Percentiles rank a stretch among this genome's conserved stretches.
These are phyloP conservation scores for Gobio gobio DNA, from an alignment of 2,113 vertebrate genomes.

Conservation along the genomic window DNA sequence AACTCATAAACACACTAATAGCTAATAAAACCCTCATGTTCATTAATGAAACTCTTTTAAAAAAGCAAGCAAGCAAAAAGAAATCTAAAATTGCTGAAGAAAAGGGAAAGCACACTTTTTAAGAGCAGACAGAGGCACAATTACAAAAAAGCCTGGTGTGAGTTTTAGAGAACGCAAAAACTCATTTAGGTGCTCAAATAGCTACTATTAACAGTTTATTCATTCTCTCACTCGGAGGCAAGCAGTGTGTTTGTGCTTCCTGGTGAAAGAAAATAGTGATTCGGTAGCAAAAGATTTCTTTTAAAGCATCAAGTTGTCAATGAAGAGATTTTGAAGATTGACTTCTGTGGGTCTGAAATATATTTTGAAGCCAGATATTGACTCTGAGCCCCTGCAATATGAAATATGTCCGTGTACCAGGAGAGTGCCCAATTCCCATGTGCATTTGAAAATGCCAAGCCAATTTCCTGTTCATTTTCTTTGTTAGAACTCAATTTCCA, in stretches of 20 bases:
- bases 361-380: conserved; percentile 21
- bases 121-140: conserved; percentile 58
- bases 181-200: conserved; percentile 80
- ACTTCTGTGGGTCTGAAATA: conserved; percentile 5
- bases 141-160: conserved; percentile 70
- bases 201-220: conserved; percentile 74
- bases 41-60: conserved; percentile 82
- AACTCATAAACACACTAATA: conserved; percentile 46
- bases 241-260: neutral
- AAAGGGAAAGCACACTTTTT: conserved; percentile 54
- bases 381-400: neutral
- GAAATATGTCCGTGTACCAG: neutral
- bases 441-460: neutral
- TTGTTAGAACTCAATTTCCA: conserved; percentile 23
- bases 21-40: conserved; percentile 81
- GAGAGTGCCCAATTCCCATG: neutral
- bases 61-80: conserved; percentile 53
- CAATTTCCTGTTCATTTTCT: conserved; percentile 19
- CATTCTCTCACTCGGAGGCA: conserved; percentile 48
- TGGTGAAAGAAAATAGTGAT: conserved; percentile 27
- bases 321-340: conserved; percentile 33
- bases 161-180: conserved; percentile 71
- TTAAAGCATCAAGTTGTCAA: conserved; percentile 39
- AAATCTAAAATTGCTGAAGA: conserved; percentile 38
- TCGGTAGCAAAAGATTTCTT: conserved; percentile 31